Evolutionary conservation across 2,113 vertebrate species (phyloP).

Genomic region (Pterocles gutturalis): DNA sequence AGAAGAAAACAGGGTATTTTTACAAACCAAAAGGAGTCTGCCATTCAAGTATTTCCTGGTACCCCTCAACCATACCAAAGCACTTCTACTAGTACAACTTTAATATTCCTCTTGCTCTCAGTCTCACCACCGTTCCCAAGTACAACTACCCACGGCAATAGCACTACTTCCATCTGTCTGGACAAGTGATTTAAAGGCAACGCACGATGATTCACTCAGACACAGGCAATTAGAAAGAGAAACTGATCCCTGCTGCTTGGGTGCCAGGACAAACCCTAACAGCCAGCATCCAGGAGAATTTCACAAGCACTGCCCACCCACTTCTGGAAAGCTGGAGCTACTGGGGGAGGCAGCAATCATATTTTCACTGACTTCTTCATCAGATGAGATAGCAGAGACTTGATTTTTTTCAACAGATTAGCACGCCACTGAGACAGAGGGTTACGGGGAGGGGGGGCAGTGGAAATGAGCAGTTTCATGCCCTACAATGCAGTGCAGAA

Average conservation of each 20-base stretch:
- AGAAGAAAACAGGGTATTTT: background rate
- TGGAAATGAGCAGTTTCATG: conserved; percentile 11
- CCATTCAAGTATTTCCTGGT: background rate
- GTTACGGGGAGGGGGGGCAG: background rate
- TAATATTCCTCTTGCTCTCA: background rate
- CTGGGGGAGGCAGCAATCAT: background rate
- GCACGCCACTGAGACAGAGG: accelerated
- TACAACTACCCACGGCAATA: background rate
- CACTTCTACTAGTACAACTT: background rate
- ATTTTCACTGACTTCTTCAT: background rate
- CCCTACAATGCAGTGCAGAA: conserved; percentile 69
- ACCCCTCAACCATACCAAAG: background rate
- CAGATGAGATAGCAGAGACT: background rate
- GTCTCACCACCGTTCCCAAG: background rate
- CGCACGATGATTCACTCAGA: conserved; percentile 31
- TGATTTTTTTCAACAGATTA: background rate
- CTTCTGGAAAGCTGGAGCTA: background rate
- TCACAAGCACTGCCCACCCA: background rate
- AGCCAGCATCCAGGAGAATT: background rate
- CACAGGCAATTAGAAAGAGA: background rate
- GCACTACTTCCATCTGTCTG: background rate
- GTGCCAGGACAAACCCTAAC: conserved; percentile 24
- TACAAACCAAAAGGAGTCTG: background rate
- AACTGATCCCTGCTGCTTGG: background rate
- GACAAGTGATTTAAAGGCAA: background rate